A percentile compares a stretch with the other conserved stretches of the same genome.
Evolutionary conservation across 2,113 vertebrate genomes (phyloP).

Genomic region (Cyprinodon variegatus): DNA sequence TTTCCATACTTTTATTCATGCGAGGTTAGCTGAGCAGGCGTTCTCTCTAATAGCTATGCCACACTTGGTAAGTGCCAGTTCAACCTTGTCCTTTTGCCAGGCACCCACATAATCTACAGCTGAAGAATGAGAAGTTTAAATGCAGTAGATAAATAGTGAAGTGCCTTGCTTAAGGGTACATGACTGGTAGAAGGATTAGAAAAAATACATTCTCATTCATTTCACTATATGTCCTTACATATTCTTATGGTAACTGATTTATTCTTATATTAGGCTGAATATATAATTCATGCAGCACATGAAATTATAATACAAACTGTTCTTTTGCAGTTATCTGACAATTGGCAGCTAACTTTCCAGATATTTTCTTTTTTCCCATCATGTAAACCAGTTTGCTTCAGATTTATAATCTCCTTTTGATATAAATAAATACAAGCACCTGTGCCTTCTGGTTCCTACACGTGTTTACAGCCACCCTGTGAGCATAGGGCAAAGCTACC

Average conservation of each 20-base stretch:
- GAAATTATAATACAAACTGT: constrained; percentile 58
- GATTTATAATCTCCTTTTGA: constrained; percentile 57
- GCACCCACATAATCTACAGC: constrained; percentile 37
- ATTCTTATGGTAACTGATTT: constrained; percentile 57
- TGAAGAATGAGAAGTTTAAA: constrained; percentile 58
- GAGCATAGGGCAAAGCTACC: constrained; percentile 67
- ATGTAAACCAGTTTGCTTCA: constrained; percentile 69
- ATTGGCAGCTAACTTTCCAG: constrained; percentile 48
- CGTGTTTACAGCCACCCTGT: constrained; percentile 60
- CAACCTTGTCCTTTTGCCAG: constrained; percentile 48
- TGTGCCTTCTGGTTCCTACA: constrained; percentile 68
- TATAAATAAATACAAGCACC: constrained; percentile 74
- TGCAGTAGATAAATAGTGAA: constrained; percentile 57
- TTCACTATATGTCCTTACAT: constrained; percentile 56
- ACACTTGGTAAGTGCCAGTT: constrained; percentile 29
- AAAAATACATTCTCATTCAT: constrained; percentile 45
- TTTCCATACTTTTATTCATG: constrained; percentile 15
- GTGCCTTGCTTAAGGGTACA: constrained; percentile 63
- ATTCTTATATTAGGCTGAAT: constrained; percentile 48
- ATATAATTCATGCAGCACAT: constrained; percentile 67
- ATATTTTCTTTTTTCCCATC: constrained; percentile 42
- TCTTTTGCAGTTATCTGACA: constrained; percentile 44
- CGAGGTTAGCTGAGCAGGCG: constrained; percentile 41
- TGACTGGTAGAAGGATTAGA: constrained; percentile 29
- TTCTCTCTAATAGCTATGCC: constrained; percentile 50